phyloP scores from a whole-genome alignment of 2,888 invertebrate species.

The Apeira syringaria region DNA sequence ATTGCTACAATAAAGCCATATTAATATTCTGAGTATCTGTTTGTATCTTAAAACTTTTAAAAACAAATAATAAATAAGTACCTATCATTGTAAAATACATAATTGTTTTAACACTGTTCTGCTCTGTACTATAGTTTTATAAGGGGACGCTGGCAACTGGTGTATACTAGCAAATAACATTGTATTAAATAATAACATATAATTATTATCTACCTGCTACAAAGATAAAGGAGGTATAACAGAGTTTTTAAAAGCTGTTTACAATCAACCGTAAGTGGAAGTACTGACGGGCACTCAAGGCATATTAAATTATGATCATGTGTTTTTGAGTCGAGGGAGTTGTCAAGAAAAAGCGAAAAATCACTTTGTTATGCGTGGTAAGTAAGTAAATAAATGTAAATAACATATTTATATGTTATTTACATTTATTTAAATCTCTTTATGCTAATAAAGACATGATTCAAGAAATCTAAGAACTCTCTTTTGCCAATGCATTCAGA shows the following conservation, averaged over 20 bases:
- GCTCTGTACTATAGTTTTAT: slow-evolving; percentile 55
- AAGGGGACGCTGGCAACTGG: slow-evolving; percentile 45
- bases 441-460: no score
- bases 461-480: no score
- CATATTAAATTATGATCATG: slow-evolving; percentile 4
- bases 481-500: no score
- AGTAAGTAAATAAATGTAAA: no score
- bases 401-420: no score
- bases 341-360: no score
- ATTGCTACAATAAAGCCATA: slow-evolving; percentile 54
- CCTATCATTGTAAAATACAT: slow-evolving; percentile 50
- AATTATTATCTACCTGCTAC: slow-evolving; percentile 76
- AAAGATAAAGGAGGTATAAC: slow-evolving; percentile 75
- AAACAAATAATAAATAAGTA: slow-evolving; percentile 50
- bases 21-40: slow-evolving; percentile 55
- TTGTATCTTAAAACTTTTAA: slow-evolving; percentile 49
- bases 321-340: no score
- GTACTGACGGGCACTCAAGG: slow-evolving; percentile 58
- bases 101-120: slow-evolving; percentile 58
- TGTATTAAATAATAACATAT: slow-evolving; percentile 80
- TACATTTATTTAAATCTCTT: no score
- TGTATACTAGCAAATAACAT: slow-evolving; percentile 69
- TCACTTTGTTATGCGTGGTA: no score
- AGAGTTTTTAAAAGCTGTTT: slow-evolving; percentile 79
- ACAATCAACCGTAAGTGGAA: slow-evolving; percentile 70